Base-by-base conservation (phyloP, 2,797 vertebrate genomes). In the Orientallactaga sibirica region DNA sequence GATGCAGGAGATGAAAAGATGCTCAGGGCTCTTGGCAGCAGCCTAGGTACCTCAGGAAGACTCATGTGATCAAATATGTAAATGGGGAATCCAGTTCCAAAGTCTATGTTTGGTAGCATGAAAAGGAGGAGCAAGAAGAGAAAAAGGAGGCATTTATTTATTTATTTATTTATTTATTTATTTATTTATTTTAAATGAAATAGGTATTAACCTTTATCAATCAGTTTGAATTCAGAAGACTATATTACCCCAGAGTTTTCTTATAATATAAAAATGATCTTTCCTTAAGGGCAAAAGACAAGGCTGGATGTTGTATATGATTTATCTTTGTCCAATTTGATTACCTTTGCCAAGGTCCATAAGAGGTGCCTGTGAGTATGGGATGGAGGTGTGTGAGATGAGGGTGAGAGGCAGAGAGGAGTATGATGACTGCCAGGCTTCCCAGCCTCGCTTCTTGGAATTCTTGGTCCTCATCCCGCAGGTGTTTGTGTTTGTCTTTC, bases 151-250 rank as follows among this genome's bases (percentile, higher is more conserved):
- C 33, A 37, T 48, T 48, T 48, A 48, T 48, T 48, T 48, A 48
- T 48, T 48, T 48, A 78, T 91, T 74, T 10, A 18, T 95, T 87
- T 80, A 37, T 48, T 48, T 48, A 48, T 48, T 48, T 48, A 48
- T 48, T 48, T 48, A 78, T 91, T 74, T 10, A 18, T 95, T 90
- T 80, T 16, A 37, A 94, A 15, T 76, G 29, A 78, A 94, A 68
- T 41, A 19, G 81, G 18, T 67, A 37, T 43, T 64, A 37, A 9
- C 41, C 93, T 92, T 92, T 91, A 18, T 76, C 88, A 43, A 80
- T 83, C 41, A 95, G 41, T 79, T 91, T 89, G 18, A 90, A 75
- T 82, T 93, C 71, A 68, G 75, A 86, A 78, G 11, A 81, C 73
- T 79, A 74, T 71, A 87, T 88, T 93, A 81, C 29, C 2, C 16